Evolutionary conservation across 2,888 invertebrate species (phyloP), one percentile per base, ranked within the genome.

Genomic region (Camponotus fellah): DNA sequence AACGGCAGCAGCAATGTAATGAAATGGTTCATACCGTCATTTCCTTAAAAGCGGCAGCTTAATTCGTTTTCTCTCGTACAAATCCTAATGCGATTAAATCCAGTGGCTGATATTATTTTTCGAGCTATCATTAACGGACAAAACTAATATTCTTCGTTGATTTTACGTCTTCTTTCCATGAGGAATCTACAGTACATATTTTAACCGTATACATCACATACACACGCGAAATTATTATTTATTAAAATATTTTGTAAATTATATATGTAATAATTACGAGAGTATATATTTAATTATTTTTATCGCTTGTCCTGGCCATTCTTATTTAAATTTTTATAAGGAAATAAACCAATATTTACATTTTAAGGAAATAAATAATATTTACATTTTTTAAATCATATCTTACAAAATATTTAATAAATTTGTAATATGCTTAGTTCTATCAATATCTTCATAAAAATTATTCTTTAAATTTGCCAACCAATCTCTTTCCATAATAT

Each of bases 1-100:
- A 83, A 80, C n/a, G 37, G 62, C 34, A 49, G 34, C 34, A 46
- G 80, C 62, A 75, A 74, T 75, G 65, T 65, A 83, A 81, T 69
- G 80, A 81, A 80, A 83, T 65, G 40, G 14, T 65, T 76, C 65
- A 49, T 68, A 62, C 81, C 37, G 17, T 8, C 71, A 21, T 64
- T 81, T 81, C 76, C 49, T 71, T 46, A 64, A 60, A 62, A 46
- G n/a, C 62, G 40, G 37, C 12, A 0, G 14, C 71, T 77, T 77
- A 69, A 77, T 72, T 71, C 53, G 56, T 77, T 77, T 71, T 49
- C n/a, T 5, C 56, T 12, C 9, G 14, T 53, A 40, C 76, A 56
- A 77, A 77, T 77, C 32, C 40, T 72, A 77, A 77, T 1, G 12
- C 12, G 40, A 32, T 71, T 71, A 76, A 43, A 66, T 10, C 14